Conservation (phyloP, 30 jellyfish, hydroid and myxozoan genomes). For the Morbakka virulenta region DNA sequence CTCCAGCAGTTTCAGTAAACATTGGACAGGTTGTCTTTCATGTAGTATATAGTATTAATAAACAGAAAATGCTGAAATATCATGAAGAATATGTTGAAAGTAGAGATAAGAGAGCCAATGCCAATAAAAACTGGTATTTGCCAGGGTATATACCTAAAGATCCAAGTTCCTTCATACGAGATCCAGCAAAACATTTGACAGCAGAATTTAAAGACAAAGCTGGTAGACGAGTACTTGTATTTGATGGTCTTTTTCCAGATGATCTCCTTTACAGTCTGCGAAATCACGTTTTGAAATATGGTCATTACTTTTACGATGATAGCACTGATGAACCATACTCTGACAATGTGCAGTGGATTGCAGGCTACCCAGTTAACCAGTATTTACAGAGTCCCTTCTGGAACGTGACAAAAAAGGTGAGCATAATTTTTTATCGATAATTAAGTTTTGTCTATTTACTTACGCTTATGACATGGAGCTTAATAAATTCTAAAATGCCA, state of each 20-base stretch:
- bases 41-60: constrained; percentile 46
- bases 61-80: constrained; percentile 62
- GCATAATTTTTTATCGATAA: no score
- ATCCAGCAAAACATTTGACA: constrained; percentile 60
- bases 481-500: no score
- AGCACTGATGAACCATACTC: constrained; percentile 78
- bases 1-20: constrained; percentile 78
- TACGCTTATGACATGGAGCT: no score
- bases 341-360: constrained; percentile 97
- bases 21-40: constrained; percentile 82
- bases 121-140: constrained; percentile 67
- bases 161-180: constrained; percentile 45
- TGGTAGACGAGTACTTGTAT: constrained; percentile 62
- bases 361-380: constrained; percentile 71
- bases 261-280: constrained; percentile 81
- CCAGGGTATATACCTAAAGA: constrained; percentile 50
- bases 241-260: constrained; percentile 75
- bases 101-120: constrained; percentile 55
- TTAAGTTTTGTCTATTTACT: no score
- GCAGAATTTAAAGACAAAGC: no score
- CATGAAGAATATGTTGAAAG: constrained; percentile 46
- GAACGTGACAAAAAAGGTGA: constrained; percentile 76
- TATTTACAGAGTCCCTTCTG: constrained; percentile 78
- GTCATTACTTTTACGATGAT: constrained; percentile 81
- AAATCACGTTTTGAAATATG: constrained; percentile 75